A percentile compares a stretch with the other conserved stretches of the same genome.
phyloP scores from a whole-genome alignment of 2,113 vertebrate species.

The Machaerirhynchus nigripectus region DNA sequence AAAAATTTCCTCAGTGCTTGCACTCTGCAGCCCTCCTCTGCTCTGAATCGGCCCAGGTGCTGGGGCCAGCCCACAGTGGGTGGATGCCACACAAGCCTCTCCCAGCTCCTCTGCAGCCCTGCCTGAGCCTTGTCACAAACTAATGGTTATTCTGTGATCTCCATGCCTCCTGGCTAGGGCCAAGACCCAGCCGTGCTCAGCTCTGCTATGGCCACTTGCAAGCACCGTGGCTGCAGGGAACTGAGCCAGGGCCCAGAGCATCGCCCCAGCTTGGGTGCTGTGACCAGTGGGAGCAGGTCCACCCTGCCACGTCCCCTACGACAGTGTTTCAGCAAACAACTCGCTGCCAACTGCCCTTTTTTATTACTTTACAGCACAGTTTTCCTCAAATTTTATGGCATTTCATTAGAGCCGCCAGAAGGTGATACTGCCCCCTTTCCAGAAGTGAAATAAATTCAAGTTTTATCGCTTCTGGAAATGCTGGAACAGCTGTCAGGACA shows the following conservation, averaged over 20 bases:
- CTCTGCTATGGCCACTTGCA: rapidly evolving
- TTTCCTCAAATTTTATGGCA: slow-evolving; percentile 84
- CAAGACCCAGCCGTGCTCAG: rapidly evolving
- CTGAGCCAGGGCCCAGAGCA: rapidly evolving
- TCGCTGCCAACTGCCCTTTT: slow-evolving; percentile 71
- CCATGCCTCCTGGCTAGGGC: background rate
- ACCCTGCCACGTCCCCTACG: background rate
- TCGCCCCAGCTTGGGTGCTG: background rate
- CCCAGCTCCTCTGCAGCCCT: background rate
- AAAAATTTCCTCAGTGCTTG: background rate
- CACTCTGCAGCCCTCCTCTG: background rate
- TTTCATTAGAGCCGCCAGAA: slow-evolving; percentile 86
- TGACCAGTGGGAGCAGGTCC: rapidly evolving
- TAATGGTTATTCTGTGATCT: background rate
- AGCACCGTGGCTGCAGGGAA: rapidly evolving
- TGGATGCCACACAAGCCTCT: background rate
- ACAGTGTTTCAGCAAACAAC: slow-evolving; percentile 65
- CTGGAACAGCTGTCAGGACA: slow-evolving; percentile 79
- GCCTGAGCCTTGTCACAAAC: background rate
- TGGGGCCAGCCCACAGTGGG: rapidly evolving
- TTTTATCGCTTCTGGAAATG: slow-evolving; percentile 86
- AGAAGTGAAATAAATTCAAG: slow-evolving; percentile 84
- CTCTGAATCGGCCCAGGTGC: rapidly evolving
- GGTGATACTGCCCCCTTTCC: slow-evolving; percentile 85
- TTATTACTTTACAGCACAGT: slow-evolving; percentile 82